Percentiles rank a stretch among this genome's conserved stretches.
phyloP scores from a whole-genome alignment of 2,113 vertebrate genomes.

The Cinclus mexicanus region DNA sequence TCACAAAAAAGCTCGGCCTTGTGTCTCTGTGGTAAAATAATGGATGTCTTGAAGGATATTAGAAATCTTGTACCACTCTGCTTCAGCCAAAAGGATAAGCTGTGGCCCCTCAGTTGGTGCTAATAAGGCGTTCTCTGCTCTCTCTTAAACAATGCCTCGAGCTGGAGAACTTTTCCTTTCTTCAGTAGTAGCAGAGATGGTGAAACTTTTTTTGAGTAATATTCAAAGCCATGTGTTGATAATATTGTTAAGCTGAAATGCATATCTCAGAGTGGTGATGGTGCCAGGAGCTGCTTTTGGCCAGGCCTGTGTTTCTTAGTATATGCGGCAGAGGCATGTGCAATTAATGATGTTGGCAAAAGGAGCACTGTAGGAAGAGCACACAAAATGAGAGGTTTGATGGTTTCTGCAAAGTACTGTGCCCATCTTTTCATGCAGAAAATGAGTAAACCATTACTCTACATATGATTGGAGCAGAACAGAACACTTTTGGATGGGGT shows the following conservation, averaged over 20 bases:
- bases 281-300: conserved; percentile 64
- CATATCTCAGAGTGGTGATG: conserved; percentile 38
- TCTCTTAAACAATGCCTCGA: background rate
- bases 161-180: background rate
- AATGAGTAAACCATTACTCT: conserved; percentile 64
- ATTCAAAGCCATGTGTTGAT: conserved; percentile 48
- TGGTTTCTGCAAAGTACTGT: conserved; percentile 63
- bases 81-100: background rate
- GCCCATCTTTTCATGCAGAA: conserved; percentile 68
- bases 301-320: conserved; percentile 60
- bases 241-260: conserved; percentile 58
- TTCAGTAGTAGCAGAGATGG: background rate
- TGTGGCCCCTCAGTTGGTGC: background rate
- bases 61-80: background rate
- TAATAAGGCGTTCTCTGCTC: background rate
- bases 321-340: conserved; percentile 53
- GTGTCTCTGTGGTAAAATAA: conserved; percentile 46
- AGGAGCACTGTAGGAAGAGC: conserved; percentile 49
- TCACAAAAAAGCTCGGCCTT: background rate
- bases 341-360: conserved; percentile 71
- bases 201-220: background rate
- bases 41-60: conserved; percentile 21
- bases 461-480: conserved; percentile 59
- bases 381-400: conserved; percentile 52
- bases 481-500: conserved; percentile 44